Conservation (phyloP, 2,797 vertebrate species). For the Myotis myotis region DNA sequence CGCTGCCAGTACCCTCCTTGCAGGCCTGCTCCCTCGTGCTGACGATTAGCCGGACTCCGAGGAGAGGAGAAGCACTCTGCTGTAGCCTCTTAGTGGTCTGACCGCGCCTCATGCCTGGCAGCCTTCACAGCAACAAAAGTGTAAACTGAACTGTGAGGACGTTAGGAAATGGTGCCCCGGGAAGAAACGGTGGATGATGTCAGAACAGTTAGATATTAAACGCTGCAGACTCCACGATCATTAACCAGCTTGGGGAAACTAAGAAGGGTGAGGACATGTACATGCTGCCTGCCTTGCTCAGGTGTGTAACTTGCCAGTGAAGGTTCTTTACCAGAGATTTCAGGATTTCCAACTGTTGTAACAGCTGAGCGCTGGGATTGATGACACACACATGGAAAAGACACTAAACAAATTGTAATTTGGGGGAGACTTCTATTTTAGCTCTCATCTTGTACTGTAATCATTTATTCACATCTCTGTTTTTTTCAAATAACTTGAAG, state of each 20-base stretch:
- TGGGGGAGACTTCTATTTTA: background rate
- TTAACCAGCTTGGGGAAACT: constrained; percentile 45
- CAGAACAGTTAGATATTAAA: constrained; percentile 56
- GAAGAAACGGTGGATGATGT: constrained; percentile 36
- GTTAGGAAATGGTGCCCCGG: constrained; percentile 55
- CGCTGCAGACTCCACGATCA: background rate
- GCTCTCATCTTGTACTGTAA: background rate
- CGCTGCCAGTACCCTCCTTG: background rate
- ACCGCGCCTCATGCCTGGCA: constrained; percentile 50
- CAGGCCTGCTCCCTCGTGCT: background rate
- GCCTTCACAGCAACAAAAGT: background rate
- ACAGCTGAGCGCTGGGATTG: background rate
- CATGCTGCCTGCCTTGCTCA: background rate
- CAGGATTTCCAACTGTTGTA: background rate
- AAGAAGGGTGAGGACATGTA: background rate
- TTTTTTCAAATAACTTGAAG: background rate
- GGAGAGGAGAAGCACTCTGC: background rate
- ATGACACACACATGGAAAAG: background rate
- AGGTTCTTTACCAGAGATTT: background rate
- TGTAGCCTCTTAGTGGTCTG: background rate
- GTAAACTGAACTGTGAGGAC: constrained; percentile 46
- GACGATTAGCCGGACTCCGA: constrained; percentile 20
- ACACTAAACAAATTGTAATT: background rate
- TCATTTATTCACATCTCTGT: background rate
- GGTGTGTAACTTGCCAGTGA: background rate